A percentile compares a stretch with the other conserved stretches of the same genome.
phyloP scores from a whole-genome alignment of 2,888 invertebrate species.

The Stenichneumon culpator region DNA sequence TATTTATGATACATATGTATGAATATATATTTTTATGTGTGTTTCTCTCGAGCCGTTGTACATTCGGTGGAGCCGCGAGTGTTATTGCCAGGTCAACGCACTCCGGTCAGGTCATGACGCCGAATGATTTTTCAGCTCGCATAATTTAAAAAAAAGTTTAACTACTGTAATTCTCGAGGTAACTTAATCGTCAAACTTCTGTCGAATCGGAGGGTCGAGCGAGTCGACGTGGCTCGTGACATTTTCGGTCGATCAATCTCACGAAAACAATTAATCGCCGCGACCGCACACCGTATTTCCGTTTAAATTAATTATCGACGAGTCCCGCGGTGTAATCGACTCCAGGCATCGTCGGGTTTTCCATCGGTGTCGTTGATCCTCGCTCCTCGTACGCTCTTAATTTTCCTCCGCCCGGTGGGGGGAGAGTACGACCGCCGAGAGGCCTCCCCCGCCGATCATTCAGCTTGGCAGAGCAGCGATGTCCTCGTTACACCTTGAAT shows the following conservation, averaged over 20 bases:
- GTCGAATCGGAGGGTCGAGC: not conserved
- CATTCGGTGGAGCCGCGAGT: not conserved
- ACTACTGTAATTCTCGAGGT: not conserved
- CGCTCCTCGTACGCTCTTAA: slow-evolving; percentile 24
- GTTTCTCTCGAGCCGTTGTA: not conserved
- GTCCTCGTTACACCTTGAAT: slow-evolving; percentile 32
- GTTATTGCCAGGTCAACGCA: slow-evolving; percentile 22
- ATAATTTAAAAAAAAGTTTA: not conserved
- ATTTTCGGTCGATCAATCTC: slow-evolving; percentile 16
- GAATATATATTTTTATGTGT: not conserved
- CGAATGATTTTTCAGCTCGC: not conserved
- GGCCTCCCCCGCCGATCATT: not conserved
- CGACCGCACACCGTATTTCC: not conserved
- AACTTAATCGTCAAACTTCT: not conserved
- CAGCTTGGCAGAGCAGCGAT: not conserved
- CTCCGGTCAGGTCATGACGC: slow-evolving; percentile 1
- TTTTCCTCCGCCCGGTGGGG: slow-evolving; percentile 5
- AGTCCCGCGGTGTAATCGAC: slow-evolving; percentile 27
- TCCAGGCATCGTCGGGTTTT: slow-evolving; percentile 34
- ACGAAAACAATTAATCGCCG: slow-evolving; percentile 21
- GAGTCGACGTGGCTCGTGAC: not conserved
- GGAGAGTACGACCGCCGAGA: slow-evolving; percentile 10
- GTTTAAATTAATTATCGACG: slow-evolving; percentile 43
- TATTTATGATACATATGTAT: not conserved
- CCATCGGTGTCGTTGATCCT: slow-evolving; percentile 34